Percentiles rank a stretch among this genome's conserved stretches.
These are phyloP conservation scores for Meiosimyza platycephala DNA, from an alignment of 2,888 invertebrate species.

Conservation along the genomic window DNA sequence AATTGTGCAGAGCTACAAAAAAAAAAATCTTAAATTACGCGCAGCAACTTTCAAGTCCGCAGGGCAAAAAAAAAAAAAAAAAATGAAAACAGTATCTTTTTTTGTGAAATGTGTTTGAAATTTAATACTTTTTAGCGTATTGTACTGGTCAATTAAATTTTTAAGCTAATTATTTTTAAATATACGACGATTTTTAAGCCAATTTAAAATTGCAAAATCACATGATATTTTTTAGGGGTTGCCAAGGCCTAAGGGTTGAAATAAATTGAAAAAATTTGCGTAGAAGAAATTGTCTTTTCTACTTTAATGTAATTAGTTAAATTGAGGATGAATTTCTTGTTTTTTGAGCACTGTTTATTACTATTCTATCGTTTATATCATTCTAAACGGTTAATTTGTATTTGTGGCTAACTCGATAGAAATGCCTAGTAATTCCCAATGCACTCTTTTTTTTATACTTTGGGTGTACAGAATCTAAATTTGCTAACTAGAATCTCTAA, in stretches of 20 bases:
- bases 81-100: no score
- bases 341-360: no score
- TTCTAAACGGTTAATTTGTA: no score
- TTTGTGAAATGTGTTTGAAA: conserved; percentile 6
- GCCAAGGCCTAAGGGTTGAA: neutral
- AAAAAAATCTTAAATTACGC: neutral
- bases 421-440: no score
- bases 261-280: neutral
- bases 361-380: no score
- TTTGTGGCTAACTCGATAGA: no score
- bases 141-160: neutral
- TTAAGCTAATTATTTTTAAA: conserved; percentile 30
- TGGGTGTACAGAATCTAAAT: no score
- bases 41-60: neutral
- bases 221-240: neutral
- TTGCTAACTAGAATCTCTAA: no score
- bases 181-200: conserved; percentile 16
- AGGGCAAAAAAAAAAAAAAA: conserved; percentile 3
- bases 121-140: conserved; percentile 22
- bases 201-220: neutral
- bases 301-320: no score
- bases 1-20: neutral
- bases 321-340: no score
- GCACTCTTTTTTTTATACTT: no score
- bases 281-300: no score